A percentile compares a stretch with the other conserved stretches of the same genome.
phyloP scores from a whole-genome alignment of 2,888 invertebrate genomes.

The Lordiphosa andalusiaca region DNA sequence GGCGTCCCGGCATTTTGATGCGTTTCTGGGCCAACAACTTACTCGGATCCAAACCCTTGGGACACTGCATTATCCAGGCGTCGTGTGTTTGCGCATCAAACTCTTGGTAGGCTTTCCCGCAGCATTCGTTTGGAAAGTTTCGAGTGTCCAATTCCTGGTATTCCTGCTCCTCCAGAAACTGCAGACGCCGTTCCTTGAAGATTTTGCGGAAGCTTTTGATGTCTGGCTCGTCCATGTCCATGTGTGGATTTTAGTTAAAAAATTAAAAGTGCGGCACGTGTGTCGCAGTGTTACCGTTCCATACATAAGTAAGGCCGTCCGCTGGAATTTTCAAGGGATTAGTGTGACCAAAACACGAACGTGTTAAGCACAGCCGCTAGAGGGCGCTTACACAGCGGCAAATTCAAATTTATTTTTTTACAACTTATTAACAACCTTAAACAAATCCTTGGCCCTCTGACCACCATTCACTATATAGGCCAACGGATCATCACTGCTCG shows the following conservation, averaged over 20 bases:
- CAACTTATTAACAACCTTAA: slow-evolving; percentile 70
- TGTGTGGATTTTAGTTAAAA: too few species aligned
- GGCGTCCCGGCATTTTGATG: slow-evolving; percentile 53
- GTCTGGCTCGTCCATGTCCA: too few species aligned
- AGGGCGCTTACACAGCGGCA: too few species aligned
- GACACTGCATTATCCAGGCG: slow-evolving; percentile 59
- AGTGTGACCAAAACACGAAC: too few species aligned
- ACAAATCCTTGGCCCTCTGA: slow-evolving; percentile 64
- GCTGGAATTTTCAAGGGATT: too few species aligned
- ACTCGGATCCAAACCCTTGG: slow-evolving; percentile 31
- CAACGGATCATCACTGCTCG: slow-evolving; percentile 76
- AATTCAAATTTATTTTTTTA: slow-evolving; percentile 3
- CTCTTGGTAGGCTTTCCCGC: slow-evolving; percentile 14
- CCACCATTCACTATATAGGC: slow-evolving; percentile 77
- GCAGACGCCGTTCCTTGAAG: slow-evolving; percentile 5
- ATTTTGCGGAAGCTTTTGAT: not conserved
- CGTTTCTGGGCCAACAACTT: slow-evolving; percentile 28
- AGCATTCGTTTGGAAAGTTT: slow-evolving; percentile 3
- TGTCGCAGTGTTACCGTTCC: too few species aligned
- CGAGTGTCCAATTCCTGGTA: slow-evolving; percentile 7
- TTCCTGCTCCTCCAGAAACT: slow-evolving; percentile 43
- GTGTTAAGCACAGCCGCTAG: too few species aligned
- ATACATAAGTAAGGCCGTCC: too few species aligned
- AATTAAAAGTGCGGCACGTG: too few species aligned
- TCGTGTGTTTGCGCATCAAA: slow-evolving; percentile 44